Evolutionary conservation across 2,797 vertebrate genomes (phyloP).

Genomic region (Loris lydekkerianus): DNA sequence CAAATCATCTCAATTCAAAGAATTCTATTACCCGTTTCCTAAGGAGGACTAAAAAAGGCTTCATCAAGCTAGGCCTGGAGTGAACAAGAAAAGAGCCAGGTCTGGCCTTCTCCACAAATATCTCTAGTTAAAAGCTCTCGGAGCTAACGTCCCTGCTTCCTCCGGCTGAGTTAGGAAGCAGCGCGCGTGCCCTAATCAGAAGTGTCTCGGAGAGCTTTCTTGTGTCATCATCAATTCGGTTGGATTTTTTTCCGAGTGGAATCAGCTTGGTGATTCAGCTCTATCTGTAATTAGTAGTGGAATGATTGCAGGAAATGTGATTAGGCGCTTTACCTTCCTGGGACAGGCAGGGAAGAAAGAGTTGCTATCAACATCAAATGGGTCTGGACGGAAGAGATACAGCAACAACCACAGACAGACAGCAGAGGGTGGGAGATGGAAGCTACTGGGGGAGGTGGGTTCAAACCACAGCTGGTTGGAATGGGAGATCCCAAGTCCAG

Average conservation of each 20-base stretch:
- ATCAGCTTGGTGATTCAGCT: conserved; percentile 80
- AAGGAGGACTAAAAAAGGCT: not conserved
- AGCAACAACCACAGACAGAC: not conserved
- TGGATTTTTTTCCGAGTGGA: conserved; percentile 66
- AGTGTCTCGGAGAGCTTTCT: conserved; percentile 62
- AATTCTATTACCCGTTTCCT: not conserved
- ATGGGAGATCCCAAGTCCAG: not conserved
- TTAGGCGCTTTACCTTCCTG: conserved; percentile 72
- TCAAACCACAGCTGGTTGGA: not conserved
- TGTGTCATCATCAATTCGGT: not conserved
- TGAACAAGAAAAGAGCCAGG: not conserved
- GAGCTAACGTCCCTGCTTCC: conserved; percentile 33
- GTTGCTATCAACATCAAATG: conserved; percentile 55
- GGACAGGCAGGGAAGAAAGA: conserved; percentile 59
- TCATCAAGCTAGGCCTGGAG: not conserved
- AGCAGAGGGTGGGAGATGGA: not conserved
- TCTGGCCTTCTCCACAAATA: conserved; percentile 53
- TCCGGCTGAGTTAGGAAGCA: not conserved
- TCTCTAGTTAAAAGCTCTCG: conserved; percentile 25
- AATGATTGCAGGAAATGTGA: conserved; percentile 65
- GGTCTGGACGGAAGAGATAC: not conserved
- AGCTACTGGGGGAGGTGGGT: not conserved
- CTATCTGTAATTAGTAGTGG: conserved; percentile 84
- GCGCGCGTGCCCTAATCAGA: conserved; percentile 65
- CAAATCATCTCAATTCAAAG: not conserved